Percentiles rank a stretch among this genome's conserved stretches.
Evolutionary conservation across 2,888 invertebrate species (phyloP).

Genomic region (Yponomeuta plumbellus): DNA sequence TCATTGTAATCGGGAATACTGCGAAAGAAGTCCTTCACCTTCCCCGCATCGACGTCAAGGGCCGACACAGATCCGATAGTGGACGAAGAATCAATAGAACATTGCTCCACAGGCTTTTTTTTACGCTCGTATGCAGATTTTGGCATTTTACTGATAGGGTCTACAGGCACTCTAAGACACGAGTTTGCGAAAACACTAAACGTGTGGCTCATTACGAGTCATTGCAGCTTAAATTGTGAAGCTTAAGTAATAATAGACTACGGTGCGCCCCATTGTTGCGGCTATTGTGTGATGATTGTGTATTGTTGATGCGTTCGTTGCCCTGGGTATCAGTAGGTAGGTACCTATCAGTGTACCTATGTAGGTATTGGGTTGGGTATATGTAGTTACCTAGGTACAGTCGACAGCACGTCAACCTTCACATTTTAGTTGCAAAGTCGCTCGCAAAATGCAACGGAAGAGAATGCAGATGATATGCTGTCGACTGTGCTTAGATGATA

Average conservation of each 20-base stretch:
- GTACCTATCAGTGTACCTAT: no score
- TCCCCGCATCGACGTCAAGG: conserved; percentile 68
- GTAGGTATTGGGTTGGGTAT: no score
- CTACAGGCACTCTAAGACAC: conserved; percentile 83
- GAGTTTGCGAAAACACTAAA: conserved; percentile 82
- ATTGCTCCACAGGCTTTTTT: conserved; percentile 50
- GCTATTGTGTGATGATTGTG: not conserved
- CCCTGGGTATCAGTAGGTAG: not conserved
- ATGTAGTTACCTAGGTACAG: no score
- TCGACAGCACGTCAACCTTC: no score
- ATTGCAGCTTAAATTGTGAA: conserved; percentile 28
- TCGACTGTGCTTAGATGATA: no score
- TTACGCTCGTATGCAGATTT: conserved; percentile 82
- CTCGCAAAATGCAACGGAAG: no score
- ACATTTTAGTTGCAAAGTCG: no score
- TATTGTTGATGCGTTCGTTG: not conserved
- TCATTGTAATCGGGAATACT: conserved; percentile 89
- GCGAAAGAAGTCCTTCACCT: conserved; percentile 83
- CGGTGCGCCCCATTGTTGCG: not conserved
- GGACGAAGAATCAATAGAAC: conserved; percentile 55
- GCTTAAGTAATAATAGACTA: not conserved
- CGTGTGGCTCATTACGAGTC: conserved; percentile 63
- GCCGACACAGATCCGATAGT: conserved; percentile 38
- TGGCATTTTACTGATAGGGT: conserved; percentile 83
- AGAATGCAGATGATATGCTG: no score